Base-by-base conservation (phyloP, 2,888 invertebrate genomes). In the Pyrrhosoma nymphula region DNA sequence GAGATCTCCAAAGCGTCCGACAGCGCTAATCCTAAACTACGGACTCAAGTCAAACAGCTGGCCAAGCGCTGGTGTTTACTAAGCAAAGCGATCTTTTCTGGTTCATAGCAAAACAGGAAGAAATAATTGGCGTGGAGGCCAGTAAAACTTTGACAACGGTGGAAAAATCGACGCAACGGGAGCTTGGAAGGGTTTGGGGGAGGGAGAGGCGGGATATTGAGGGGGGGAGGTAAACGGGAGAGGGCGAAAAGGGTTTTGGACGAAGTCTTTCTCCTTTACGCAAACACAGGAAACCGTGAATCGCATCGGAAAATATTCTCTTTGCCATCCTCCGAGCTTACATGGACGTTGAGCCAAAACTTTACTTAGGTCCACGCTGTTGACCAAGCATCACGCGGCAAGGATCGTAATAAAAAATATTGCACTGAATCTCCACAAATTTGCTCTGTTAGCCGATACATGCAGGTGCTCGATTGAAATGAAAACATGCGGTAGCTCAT, bases 261-360 rank as follows among this genome's bases (percentile, higher is more conserved):
- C 47, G 16, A 69, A 47, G 69, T 63, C 69, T 69, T 8, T 47
- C 47, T 47, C 47, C 47, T 47, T 47, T n/a, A 26, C 90, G 56
- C 60, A 93, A 93, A 93, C 93, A 93, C 63, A 93, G 69, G 75
- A 93, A 69, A 69, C 75, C 75, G 69, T 93, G 69, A 93, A 69
- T 75, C 69, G 26, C 69, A 69, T 63, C n/a, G 47, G 47, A 10
- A 75, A 47, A 93, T 56, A 35, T 55, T 89, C 56, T 55, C 56
- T 69, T 69, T 93, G 69, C 69, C 47, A 10, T 63, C 26, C 69
- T 75, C 30, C 82, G 35, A 1, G 35, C 69, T 47, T 8, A 47
- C 47, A 26, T 4, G 35, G 82, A 82, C 82, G 82, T 6, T 69
- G 69, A 20, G 26, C 26, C 69, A 69, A 35, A 82, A 82, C 35